Evolutionary conservation across 2,888 invertebrate genomes (phyloP).

Genomic region (Athripsodes cinereus): DNA sequence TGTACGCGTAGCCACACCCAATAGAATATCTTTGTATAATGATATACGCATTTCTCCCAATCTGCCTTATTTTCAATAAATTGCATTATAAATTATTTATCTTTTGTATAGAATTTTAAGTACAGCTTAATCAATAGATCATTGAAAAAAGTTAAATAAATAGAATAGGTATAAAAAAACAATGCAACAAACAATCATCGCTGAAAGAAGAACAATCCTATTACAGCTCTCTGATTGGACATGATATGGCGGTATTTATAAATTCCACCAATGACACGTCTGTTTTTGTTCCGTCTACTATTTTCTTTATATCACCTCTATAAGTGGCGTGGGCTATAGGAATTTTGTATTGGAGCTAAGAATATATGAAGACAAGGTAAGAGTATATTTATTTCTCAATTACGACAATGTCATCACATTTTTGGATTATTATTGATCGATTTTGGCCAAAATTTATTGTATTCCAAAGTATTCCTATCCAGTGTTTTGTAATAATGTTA

Average conservation of each 20-base stretch:
- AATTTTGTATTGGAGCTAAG: conserved; percentile 29
- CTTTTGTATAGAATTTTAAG: no score
- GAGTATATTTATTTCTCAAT: conserved; percentile 18
- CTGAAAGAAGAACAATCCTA: not conserved
- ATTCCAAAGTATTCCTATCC: not conserved
- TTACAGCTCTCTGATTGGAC: conserved; percentile 38
- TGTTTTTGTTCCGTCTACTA: conserved; percentile 29
- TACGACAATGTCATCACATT: conserved; percentile 19
- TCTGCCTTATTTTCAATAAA: no score
- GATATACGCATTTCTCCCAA: no score
- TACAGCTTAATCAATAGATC: no score
- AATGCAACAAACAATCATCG: no score
- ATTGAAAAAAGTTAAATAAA: no score
- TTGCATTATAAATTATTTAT: no score
- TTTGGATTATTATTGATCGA: not conserved
- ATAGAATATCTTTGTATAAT: not conserved
- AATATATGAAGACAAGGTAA: conserved; percentile 21
- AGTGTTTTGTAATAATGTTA: conserved; percentile 9
- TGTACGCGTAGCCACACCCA: not conserved
- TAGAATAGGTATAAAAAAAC: no score
- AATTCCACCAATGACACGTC: conserved; percentile 39
- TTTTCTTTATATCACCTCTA: conserved; percentile 37
- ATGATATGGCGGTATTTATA: conserved; percentile 41
- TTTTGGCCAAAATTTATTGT: not conserved
- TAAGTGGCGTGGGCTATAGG: conserved; percentile 31